Evolutionary conservation across 2,888 invertebrate species (phyloP).

Genomic region (Tiliacea citrago): DNA sequence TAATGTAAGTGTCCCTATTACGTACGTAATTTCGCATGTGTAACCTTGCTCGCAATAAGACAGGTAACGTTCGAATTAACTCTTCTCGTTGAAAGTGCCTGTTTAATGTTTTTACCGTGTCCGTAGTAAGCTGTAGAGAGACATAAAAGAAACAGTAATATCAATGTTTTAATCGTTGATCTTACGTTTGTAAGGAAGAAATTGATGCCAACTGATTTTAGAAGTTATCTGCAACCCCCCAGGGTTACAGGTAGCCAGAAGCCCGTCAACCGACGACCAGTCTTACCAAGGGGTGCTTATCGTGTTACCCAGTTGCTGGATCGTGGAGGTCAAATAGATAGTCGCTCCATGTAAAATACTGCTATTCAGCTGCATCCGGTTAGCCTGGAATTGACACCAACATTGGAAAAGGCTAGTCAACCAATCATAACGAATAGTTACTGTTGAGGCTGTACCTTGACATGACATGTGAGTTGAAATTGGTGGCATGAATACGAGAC

Average conservation of each 20-base stretch:
- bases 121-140: constrained; percentile 13
- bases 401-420: too few relatives aligned
- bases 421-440: too few relatives aligned
- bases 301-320: not conserved
- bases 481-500: too few relatives aligned
- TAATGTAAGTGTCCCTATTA: not conserved
- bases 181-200: not conserved
- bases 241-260: too few relatives aligned
- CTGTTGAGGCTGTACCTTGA: too few relatives aligned
- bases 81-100: constrained; percentile 9
- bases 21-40: constrained; percentile 1
- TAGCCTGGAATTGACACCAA: too few relatives aligned
- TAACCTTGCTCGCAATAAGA: constrained; percentile 32
- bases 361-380: too few relatives aligned
- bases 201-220: not conserved
- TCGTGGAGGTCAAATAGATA: not conserved
- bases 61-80: constrained; percentile 23
- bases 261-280: not conserved
- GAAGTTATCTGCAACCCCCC: too few relatives aligned
- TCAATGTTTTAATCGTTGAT: constrained; percentile 1
- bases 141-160: constrained; percentile 5
- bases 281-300: not conserved
- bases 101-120: constrained; percentile 30
- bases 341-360: too few relatives aligned
- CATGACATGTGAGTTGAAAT: too few relatives aligned